A percentile compares a stretch with the other conserved stretches of the same genome.
Evolutionary conservation across 1,140 invertebrate genomes (phyloP).

Genomic region (Drosophila asahinai): DNA sequence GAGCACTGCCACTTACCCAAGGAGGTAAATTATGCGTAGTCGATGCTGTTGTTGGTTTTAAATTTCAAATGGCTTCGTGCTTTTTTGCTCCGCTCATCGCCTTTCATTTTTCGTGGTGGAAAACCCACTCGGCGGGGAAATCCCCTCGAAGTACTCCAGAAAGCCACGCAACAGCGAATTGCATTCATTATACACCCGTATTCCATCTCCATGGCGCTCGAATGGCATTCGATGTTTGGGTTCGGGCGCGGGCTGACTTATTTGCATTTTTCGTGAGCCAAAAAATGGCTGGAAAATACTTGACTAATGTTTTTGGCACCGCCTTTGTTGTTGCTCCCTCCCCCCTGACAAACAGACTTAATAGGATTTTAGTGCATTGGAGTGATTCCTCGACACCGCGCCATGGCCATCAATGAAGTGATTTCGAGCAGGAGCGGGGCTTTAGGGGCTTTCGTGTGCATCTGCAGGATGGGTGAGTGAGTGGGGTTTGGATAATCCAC

Average conservation of each 20-base stretch:
- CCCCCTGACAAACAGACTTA: conserved; percentile 58
- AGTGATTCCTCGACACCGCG: conserved; percentile 67
- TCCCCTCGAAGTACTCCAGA: conserved; percentile 40
- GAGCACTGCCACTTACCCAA: conserved; percentile 45
- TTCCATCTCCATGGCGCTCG: background rate
- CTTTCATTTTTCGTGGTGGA: conserved; percentile 32
- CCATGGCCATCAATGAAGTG: conserved; percentile 28
- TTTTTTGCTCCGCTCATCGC: conserved; percentile 10
- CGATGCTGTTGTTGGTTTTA: conserved; percentile 56
- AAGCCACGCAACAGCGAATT: conserved; percentile 64
- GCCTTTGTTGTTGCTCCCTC: conserved; percentile 26
- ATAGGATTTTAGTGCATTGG: conserved; percentile 72
- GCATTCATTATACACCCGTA: conserved; percentile 65
- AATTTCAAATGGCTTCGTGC: conserved; percentile 64
- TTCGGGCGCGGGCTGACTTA: conserved; percentile 33
- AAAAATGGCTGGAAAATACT: conserved; percentile 68
- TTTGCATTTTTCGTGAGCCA: conserved; percentile 71
- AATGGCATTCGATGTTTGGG: conserved; percentile 23
- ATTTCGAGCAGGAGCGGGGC: background rate
- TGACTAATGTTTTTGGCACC: conserved; percentile 69
- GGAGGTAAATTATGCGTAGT: conserved; percentile 71
- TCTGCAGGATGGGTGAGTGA: conserved; percentile 26
- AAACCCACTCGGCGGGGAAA: conserved; percentile 28
- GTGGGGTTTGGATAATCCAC: conserved; percentile 16
- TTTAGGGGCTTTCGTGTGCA: conserved; percentile 4